Evolutionary conservation across 2,113 vertebrate genomes (phyloP).

Genomic region (Xerus inauris): DNA sequence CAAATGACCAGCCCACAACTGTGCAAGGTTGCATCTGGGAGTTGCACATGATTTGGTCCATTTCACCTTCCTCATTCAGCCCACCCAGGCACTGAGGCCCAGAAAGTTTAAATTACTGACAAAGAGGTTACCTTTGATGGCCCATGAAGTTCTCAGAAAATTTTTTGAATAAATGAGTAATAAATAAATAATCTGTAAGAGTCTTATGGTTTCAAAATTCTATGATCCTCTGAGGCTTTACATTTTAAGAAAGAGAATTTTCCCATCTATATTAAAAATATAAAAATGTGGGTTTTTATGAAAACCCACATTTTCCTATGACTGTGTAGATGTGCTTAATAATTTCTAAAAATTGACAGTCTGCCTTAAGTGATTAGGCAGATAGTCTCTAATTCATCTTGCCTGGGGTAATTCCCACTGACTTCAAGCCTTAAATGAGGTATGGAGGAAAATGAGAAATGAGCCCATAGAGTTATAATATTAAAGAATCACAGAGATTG

Average conservation of each 20-base stretch:
- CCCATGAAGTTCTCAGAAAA: background rate
- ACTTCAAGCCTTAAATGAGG: slow-evolving; percentile 83
- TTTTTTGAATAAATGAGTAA: slow-evolving; percentile 63
- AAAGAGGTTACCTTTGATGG: slow-evolving; percentile 53
- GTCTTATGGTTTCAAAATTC: slow-evolving; percentile 58
- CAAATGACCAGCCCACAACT: background rate
- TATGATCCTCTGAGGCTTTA: slow-evolving; percentile 59
- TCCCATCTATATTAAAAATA: slow-evolving; percentile 64
- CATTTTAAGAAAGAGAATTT: slow-evolving; percentile 63
- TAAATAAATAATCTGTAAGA: slow-evolving; percentile 63
- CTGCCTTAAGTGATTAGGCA: slow-evolving; percentile 82
- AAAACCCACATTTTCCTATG: slow-evolving; percentile 79
- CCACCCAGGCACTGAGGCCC: background rate
- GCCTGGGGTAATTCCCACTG: slow-evolving; percentile 81
- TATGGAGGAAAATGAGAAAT: slow-evolving; percentile 81
- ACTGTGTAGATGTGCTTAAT: slow-evolving; percentile 81
- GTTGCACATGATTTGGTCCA: background rate
- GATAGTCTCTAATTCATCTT: slow-evolving; percentile 82
- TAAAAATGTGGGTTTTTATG: slow-evolving; percentile 79
- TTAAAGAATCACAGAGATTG: slow-evolving; percentile 83
- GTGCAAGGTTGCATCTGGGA: background rate
- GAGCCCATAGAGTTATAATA: slow-evolving; percentile 79
- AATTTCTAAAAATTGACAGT: slow-evolving; percentile 82
- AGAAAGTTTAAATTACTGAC: slow-evolving; percentile 36
- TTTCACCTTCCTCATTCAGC: slow-evolving; percentile 37